Evolutionary conservation across 2,888 invertebrate genomes (phyloP).

Genomic region (Trichopria drosophilae): DNA sequence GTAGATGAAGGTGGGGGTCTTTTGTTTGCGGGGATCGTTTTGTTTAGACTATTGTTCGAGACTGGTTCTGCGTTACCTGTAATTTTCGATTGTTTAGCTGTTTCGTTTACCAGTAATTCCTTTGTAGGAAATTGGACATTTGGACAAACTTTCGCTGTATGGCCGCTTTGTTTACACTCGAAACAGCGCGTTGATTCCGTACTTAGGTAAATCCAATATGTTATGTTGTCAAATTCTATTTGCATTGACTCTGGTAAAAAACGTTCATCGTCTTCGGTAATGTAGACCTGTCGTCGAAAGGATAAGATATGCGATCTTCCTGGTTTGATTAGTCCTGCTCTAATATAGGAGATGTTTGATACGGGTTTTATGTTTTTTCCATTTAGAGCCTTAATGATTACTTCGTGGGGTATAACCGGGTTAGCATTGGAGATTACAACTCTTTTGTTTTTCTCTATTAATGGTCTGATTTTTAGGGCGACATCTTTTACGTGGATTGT

Average conservation of each 20-base stretch:
- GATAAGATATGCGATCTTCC: neutral
- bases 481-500: neutral
- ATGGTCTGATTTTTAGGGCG: neutral
- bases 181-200: constrained; percentile 1
- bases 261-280: neutral
- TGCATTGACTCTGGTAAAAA: neutral
- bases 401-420: neutral
- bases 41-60: too few relatives aligned
- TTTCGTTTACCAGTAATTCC: too few relatives aligned
- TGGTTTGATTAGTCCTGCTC: neutral
- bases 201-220: too few relatives aligned
- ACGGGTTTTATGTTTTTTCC: neutral
- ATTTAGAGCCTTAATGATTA: neutral
- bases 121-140: too few relatives aligned
- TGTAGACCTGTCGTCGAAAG: neutral
- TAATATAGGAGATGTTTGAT: neutral
- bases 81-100: too few relatives aligned
- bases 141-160: neutral
- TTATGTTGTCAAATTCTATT: neutral
- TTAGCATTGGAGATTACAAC: neutral
- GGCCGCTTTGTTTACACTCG: neutral
- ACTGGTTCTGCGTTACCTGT: too few relatives aligned
- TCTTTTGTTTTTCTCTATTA: constrained; percentile 1
- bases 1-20: too few relatives aligned
- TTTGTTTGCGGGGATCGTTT: too few relatives aligned